phyloP scores from a whole-genome alignment of 2,113 vertebrate genomes.

The Pollachius pollachius region DNA sequence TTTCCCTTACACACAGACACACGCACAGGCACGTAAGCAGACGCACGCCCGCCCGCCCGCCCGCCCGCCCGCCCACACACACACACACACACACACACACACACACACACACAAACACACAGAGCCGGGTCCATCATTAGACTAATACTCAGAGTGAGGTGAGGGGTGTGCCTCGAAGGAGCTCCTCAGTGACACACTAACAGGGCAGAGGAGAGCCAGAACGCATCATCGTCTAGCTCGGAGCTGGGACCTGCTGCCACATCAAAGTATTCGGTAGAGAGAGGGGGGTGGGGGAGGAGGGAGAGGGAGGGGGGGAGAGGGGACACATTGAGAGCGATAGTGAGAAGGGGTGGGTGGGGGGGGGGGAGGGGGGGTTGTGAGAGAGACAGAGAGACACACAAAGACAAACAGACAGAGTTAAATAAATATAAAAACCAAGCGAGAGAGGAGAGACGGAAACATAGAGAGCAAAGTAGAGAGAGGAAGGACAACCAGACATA shows the following conservation, averaged over 20 bases:
- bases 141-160: not conserved
- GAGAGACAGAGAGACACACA: no score
- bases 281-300: conserved; percentile 48
- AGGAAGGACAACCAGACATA: no score
- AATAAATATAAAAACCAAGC: no score
- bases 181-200: conserved; percentile 66
- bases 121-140: conserved; percentile 54
- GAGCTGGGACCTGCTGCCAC: conserved; percentile 49
- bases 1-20: not conserved
- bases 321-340: conserved; percentile 38
- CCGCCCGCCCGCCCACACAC: not conserved
- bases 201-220: conserved; percentile 59
- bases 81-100: conserved; percentile 1
- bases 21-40: conserved; percentile 4
- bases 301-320: conserved; percentile 13
- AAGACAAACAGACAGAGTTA: conserved; percentile 8
- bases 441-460: conserved; percentile 9
- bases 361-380: conserved; percentile 5
- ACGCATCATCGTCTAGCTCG: conserved; percentile 66
- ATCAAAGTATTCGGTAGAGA: conserved; percentile 60
- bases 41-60: no score
- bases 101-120: conserved; percentile 15
- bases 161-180: conserved; percentile 23
- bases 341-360: conserved; percentile 14
- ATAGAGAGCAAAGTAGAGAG: not conserved